These are phyloP conservation scores for Kryptolebias ocellatus DNA, from an alignment of 2,797 vertebrate genomes.

Conservation along the genomic window DNA sequence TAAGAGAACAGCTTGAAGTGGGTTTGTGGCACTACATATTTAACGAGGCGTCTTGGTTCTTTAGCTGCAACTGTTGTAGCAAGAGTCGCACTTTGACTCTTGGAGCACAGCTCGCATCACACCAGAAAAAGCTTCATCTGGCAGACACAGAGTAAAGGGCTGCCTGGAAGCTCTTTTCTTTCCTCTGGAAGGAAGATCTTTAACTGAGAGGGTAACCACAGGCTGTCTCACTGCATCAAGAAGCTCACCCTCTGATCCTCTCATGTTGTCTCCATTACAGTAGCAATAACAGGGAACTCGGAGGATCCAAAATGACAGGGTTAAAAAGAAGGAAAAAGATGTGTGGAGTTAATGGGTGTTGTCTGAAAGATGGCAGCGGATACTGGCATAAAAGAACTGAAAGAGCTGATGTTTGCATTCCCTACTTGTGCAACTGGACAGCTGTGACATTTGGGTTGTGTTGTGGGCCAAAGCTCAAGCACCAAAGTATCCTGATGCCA, in stretches of 20 bases:
- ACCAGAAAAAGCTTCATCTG: constrained; percentile 56
- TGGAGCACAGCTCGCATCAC: constrained; percentile 45
- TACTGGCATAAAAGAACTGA: constrained; percentile 36
- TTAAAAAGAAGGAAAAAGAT: constrained; percentile 19
- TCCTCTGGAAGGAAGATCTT: constrained; percentile 37
- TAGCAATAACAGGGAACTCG: constrained; percentile 18
- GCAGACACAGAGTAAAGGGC: constrained; percentile 32
- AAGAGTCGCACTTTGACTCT: constrained; percentile 54
- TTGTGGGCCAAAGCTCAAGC: constrained; percentile 60
- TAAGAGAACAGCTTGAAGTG: constrained; percentile 61
- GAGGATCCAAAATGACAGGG: constrained; percentile 41
- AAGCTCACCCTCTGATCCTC: constrained; percentile 38
- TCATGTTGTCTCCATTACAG: constrained; percentile 26
- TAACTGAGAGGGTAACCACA: constrained; percentile 37
- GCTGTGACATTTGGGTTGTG: constrained; percentile 71
- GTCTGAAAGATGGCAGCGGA: constrained; percentile 39
- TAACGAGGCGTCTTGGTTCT: constrained; percentile 60
- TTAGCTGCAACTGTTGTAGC: constrained; percentile 42
- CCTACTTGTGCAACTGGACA: constrained; percentile 57
- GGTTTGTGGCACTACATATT: constrained; percentile 65
- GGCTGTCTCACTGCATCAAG: constrained; percentile 30
- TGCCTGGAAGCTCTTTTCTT: constrained; percentile 33
- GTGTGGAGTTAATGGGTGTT: constrained; percentile 24
- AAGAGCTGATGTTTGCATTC: constrained; percentile 45
- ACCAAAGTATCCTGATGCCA: constrained; percentile 41